These are phyloP conservation scores for Pachliopta kotzebuea DNA, from an alignment of 2,888 invertebrate species.

Conservation along the genomic window DNA sequence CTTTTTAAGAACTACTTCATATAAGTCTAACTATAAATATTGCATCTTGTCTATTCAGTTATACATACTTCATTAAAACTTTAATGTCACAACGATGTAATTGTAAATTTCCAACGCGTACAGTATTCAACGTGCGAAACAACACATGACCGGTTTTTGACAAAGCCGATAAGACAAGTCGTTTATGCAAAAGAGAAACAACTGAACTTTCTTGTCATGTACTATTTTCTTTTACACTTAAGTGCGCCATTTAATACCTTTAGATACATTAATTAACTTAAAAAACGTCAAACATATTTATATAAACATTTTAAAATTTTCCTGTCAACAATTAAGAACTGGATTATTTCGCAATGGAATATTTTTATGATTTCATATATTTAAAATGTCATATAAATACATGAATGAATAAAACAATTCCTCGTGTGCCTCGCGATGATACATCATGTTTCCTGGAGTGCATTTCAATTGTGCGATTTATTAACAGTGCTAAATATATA, in stretches of 20 bases:
- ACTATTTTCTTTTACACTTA: constrained; percentile 23
- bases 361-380: not conserved
- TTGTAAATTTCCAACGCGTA: constrained; percentile 26
- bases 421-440: not conserved
- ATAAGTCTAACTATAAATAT: not conserved
- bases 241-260: constrained; percentile 7
- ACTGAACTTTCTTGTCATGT: constrained; percentile 29
- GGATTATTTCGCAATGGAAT: not conserved
- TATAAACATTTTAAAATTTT: not conserved
- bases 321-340: too few relatives aligned
- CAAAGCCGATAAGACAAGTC: constrained; percentile 30
- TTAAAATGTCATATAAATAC: not conserved
- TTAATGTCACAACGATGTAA: constrained; percentile 20
- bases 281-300: not conserved
- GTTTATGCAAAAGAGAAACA: constrained; percentile 30
- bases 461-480: constrained; percentile 29
- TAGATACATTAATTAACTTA: constrained; percentile 8
- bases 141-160: constrained; percentile 27
- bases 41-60: not conserved
- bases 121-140: constrained; percentile 27
- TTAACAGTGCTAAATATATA: constrained; percentile 36
- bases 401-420: not conserved
- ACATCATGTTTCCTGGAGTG: constrained; percentile 3
- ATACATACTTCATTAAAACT: not conserved
- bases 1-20: not conserved